Base-by-base conservation (phyloP, 2,113 vertebrate genomes). In the Buteo buteo region DNA sequence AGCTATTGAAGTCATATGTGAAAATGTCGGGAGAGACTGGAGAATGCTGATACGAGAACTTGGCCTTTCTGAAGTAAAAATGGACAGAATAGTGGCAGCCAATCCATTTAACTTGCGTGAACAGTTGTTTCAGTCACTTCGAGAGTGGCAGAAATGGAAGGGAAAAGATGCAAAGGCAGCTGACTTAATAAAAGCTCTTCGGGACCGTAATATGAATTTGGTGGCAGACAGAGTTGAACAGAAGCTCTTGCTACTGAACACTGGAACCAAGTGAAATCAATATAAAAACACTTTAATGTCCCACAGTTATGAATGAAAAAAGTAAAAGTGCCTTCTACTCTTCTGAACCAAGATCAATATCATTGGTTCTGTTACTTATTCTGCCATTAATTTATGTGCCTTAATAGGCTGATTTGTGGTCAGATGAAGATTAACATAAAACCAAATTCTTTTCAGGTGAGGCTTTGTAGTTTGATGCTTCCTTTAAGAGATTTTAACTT, bases 181-280 rank as follows among this genome's bases (percentile, higher is more conserved):
- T 10, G 85, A 88, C 4, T 96, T 99, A 69, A 87, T 99, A 7
- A 20, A 16, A 9, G 98, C 97, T 6, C 98, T 99, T 36, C 96
- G 98, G 66, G 31, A 2, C 57, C 99, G 98, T 80, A 29, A 14
- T 3, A 26, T 98, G 72, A 99, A 99, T 84, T 95, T 98, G 52
- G 99, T 98, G 9, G 99, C 99, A 7, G 99, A 99, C 84, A 89
- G 34, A 9, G 71, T 99, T 7, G 92, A 97, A 76, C 94, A 97
- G 16, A 29, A 24, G 5, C 94, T 98, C 55, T 54, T 20, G 5
- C 21, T 29, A 26, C 44, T 65, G 69, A n/a, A 36, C 4, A 1
- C 2, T 66, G 61, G 52, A 65, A 34, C 11, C 49, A 40, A 62
- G 28, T 96, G 67, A 94, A 76, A 74, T 88, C 38, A 11, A 5